Base-by-base conservation (phyloP, 2,113 vertebrate genomes). In the Rutilus rutilus region DNA sequence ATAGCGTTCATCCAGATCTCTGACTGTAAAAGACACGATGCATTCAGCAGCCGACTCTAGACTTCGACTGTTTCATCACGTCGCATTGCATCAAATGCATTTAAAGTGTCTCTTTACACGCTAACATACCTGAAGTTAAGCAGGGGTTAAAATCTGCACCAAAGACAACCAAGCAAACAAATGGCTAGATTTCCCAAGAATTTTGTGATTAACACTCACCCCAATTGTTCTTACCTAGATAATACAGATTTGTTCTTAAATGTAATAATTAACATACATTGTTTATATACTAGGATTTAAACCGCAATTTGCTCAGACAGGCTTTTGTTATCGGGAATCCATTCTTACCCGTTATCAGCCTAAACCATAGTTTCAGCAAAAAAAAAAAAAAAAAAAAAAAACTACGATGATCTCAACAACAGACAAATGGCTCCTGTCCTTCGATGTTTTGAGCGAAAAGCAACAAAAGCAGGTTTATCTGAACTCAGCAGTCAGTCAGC, bases 1-100 rank as follows among this genome's bases (percentile, higher is more conserved):
- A 96, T 96, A 83, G 90, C 79, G 62, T 78, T 85, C 12, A 78
- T 73, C 78, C 50, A 27, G 11, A 64, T 67, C 77, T 54, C 65
- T 83, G 64, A 25, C 88, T 90, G 78, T 15, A 85, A 52, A 86
- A 83, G 2, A 59, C 50, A 71, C 64, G 27, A 17, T 11, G 50
- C 67, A 21, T 54, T 73, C 52, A 73, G 27, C 3, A 39, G 30
- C 47, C 27, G 5, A 54, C 25, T 77, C 33, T 69, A 52, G 62
- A 60, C 52, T 65, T 12, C 1, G 8, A 10, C 79, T 7, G 5
- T 54, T 79, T 25, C 57, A 75, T 17, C 75, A 36, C 78, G 78
- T 36, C 71, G 78, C 78, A 86, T 54, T 60, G 78, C 85, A 82
- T 73, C 82, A 73, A 25, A 42, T 73, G 67, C 67, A 50, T 83